phyloP scores from a whole-genome alignment of 2,113 vertebrate species.

The Hippoglossus stenolepis region DNA sequence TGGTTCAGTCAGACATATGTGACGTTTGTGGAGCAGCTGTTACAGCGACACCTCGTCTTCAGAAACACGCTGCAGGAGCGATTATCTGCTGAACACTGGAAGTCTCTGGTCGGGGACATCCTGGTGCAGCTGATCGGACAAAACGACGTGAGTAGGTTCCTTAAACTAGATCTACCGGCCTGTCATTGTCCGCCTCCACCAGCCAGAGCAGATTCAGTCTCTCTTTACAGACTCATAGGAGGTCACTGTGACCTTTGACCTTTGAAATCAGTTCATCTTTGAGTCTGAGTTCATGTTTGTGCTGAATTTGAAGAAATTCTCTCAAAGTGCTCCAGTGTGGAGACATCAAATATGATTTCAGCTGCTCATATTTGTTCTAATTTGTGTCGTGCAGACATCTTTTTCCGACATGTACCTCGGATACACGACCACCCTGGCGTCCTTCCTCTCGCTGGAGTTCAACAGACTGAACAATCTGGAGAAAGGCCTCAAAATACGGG shows the following conservation, averaged over 20 bases:
- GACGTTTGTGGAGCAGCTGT: slow-evolving; percentile 77
- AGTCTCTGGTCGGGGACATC: slow-evolving; percentile 79
- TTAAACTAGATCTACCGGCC: background rate
- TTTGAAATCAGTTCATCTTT: too few species aligned
- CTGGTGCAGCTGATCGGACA: slow-evolving; percentile 81
- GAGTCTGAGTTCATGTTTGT: too few species aligned
- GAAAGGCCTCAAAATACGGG: slow-evolving; percentile 63
- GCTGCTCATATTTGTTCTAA: background rate
- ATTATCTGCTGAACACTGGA: slow-evolving; percentile 75
- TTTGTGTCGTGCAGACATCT: slow-evolving; percentile 63
- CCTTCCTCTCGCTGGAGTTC: slow-evolving; percentile 75
- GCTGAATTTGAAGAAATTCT: background rate
- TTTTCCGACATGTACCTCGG: slow-evolving; percentile 80
- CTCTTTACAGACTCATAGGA: too few species aligned
- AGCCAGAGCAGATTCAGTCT: background rate
- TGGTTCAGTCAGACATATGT: slow-evolving; percentile 71
- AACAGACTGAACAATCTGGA: slow-evolving; percentile 45
- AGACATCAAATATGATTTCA: too few species aligned
- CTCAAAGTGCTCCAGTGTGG: background rate
- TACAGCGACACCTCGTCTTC: slow-evolving; percentile 82
- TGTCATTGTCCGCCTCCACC: background rate
- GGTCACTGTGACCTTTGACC: too few species aligned
- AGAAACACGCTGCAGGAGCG: slow-evolving; percentile 82
- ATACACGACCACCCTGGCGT: slow-evolving; percentile 73
- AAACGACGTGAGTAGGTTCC: slow-evolving; percentile 70